These are phyloP conservation scores for Nomada ferruginata DNA, from an alignment of 2,888 invertebrate genomes.

Conservation along the genomic window DNA sequence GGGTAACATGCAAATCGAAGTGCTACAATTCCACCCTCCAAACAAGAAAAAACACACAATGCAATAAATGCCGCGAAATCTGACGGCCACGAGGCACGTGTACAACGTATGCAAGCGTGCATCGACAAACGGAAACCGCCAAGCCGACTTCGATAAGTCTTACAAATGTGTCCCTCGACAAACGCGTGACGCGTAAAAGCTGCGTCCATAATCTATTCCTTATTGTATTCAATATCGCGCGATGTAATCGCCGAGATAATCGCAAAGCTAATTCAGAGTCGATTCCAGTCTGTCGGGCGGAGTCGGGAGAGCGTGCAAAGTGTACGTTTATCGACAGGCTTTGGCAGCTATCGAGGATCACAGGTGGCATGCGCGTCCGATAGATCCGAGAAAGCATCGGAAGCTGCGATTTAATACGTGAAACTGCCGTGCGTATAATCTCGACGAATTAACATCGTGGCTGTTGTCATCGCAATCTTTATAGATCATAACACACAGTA, in stretches of 20 bases:
- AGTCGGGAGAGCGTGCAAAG: not conserved
- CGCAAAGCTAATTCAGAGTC: conserved; percentile 1
- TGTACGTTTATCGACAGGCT: conserved; percentile 12
- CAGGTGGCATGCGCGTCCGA: conserved; percentile 8
- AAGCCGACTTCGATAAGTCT: conserved; percentile 1
- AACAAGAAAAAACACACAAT: too few relatives aligned
- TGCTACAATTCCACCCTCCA: not conserved
- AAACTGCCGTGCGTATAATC: too few relatives aligned
- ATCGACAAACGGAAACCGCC: not conserved
- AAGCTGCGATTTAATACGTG: too few relatives aligned
- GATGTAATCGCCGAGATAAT: conserved; percentile 9
- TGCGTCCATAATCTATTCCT: conserved; percentile 19
- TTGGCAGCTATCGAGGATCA: conserved; percentile 3
- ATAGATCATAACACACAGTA: too few relatives aligned
- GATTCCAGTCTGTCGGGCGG: not conserved
- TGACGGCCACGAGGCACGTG: not conserved
- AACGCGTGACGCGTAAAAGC: not conserved
- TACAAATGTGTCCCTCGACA: conserved; percentile 12
- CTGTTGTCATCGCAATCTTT: too few relatives aligned
- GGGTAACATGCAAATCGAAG: not conserved
- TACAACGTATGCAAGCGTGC: not conserved
- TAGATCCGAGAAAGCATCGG: too few relatives aligned
- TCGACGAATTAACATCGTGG: too few relatives aligned
- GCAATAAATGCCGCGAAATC: not conserved
- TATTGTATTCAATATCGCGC: conserved; percentile 12